Evolutionary conservation across 2,113 vertebrate species (phyloP).

Genomic region (Puffinus mauretanicus): DNA sequence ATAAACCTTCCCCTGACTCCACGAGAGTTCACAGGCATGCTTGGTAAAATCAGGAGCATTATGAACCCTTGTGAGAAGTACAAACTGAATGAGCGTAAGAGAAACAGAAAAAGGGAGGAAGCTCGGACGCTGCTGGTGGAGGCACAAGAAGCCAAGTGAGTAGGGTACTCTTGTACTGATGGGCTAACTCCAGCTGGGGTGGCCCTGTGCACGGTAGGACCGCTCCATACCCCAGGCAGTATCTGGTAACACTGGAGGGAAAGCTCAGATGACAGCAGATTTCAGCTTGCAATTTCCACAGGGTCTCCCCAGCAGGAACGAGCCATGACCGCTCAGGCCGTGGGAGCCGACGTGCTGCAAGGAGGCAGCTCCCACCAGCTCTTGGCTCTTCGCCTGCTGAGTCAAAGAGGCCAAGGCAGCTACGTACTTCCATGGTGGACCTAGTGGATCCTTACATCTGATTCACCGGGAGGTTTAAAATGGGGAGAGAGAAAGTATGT

Average conservation of each 20-base stretch:
- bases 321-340: neutral
- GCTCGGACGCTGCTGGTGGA: conserved; percentile 64
- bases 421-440: neutral
- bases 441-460: neutral
- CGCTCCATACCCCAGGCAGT: neutral
- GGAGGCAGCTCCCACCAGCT: neutral
- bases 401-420: neutral
- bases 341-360: neutral
- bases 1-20: conserved; percentile 75
- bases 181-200: neutral
- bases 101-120: conserved; percentile 51
- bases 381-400: neutral
- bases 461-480: neutral
- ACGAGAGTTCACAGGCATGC: conserved; percentile 70
- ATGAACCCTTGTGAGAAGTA: conserved; percentile 55
- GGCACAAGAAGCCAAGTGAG: conserved; percentile 75
- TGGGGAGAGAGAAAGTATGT: neutral
- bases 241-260: neutral
- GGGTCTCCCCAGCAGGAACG: neutral
- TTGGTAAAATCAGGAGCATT: conserved; percentile 70
- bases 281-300: neutral
- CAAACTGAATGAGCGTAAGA: conserved; percentile 40
- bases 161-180: neutral
- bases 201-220: neutral
- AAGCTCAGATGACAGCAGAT: neutral